These are phyloP conservation scores for Channa striata DNA, from an alignment of 2,797 vertebrate species.

Conservation along the genomic window DNA sequence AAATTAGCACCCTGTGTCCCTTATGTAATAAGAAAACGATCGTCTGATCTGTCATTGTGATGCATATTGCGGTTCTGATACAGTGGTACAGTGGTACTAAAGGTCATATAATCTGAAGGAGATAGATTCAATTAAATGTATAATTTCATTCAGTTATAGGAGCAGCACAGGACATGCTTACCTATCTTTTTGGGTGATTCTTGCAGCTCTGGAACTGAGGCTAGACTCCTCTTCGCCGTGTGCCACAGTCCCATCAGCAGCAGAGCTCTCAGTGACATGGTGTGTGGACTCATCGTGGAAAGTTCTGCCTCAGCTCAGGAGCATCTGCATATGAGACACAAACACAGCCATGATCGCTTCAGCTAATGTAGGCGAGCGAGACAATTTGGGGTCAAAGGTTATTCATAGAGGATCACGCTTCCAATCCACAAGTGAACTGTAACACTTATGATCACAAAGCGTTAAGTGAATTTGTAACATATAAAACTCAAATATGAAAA, in stretches of 20 bases:
- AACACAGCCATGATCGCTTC: neutral
- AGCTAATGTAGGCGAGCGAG: conserved; percentile 9
- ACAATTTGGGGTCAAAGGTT: conserved; percentile 59
- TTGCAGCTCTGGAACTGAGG: conserved; percentile 70
- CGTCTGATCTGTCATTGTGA: too few relatives aligned
- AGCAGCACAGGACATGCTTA: conserved; percentile 30
- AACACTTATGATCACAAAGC: neutral
- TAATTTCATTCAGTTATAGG: too few relatives aligned
- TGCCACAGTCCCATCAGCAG: conserved; percentile 80
- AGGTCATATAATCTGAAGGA: too few relatives aligned
- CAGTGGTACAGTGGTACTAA: too few relatives aligned
- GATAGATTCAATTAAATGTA: neutral
- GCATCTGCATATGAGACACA: conserved; percentile 51
- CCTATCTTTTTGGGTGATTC: conserved; percentile 83
- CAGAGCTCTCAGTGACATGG: conserved; percentile 68
- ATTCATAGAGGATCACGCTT: neutral
- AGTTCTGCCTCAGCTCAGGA: neutral
- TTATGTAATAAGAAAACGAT: too few relatives aligned
- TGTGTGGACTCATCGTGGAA: conserved; percentile 69
- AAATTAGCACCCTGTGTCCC: too few relatives aligned
- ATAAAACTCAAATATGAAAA: neutral
- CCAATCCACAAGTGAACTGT: neutral
- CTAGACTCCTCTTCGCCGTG: conserved; percentile 67
- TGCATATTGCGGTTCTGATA: too few relatives aligned
- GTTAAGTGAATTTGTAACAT: neutral